These are phyloP conservation scores for Recurvirostra avosetta DNA, from an alignment of 2,113 vertebrate genomes.

Conservation along the genomic window DNA sequence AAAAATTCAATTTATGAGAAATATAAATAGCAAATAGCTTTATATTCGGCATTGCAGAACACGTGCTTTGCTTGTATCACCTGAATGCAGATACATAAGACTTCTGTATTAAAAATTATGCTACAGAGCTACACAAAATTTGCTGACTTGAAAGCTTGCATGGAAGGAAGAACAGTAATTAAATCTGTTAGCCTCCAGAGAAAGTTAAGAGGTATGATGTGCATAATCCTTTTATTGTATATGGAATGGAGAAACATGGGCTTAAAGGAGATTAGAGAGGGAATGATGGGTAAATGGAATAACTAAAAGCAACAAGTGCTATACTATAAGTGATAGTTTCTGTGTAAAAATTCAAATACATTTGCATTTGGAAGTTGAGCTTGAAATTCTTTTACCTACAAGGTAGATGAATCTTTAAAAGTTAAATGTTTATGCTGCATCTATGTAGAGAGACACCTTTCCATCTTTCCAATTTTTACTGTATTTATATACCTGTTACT, in stretches of 20 bases:
- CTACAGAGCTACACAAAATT: not conserved
- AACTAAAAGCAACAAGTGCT: constrained; percentile 7
- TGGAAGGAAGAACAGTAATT: constrained; percentile 59
- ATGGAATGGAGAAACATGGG: constrained; percentile 54
- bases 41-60: not conserved
- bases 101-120: constrained; percentile 6
- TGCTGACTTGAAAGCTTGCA: constrained; percentile 43
- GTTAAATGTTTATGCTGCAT: not conserved
- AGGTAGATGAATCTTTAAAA: not conserved
- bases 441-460: not conserved
- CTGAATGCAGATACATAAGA: not conserved
- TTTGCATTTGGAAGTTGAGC: not conserved
- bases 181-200: constrained; percentile 58
- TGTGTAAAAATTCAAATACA: not conserved
- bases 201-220: constrained; percentile 46
- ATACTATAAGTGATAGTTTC: not conserved
- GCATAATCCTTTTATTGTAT: constrained; percentile 61
- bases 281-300: constrained; percentile 54
- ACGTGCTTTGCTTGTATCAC: not conserved
- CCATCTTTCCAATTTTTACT: not conserved
- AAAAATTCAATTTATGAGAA: not conserved
- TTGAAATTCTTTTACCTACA: not conserved
- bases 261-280: constrained; percentile 59
- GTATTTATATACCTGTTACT: not conserved
- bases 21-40: not conserved